Percentiles rank a stretch among this genome's conserved stretches.
Conservation (phyloP, 2,797 vertebrate species). For the Pseudotriccus pelzelni region DNA sequence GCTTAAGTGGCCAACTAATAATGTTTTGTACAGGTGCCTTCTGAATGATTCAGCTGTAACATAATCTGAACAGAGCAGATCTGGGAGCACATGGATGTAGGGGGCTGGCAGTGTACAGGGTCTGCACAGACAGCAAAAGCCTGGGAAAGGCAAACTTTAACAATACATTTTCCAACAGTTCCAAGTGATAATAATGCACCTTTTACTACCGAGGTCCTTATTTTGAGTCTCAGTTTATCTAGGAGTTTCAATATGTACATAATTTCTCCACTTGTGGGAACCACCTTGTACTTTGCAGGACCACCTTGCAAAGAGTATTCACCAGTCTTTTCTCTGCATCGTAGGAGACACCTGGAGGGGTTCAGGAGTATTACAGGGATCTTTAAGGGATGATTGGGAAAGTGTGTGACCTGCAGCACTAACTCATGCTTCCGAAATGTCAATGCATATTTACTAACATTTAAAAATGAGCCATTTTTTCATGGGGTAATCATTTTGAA, state of each 20-base stretch:
- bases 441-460: neutral
- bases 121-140: neutral
- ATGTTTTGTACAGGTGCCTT: neutral
- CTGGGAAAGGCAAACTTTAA: neutral
- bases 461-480: neutral
- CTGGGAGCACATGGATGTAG: neutral
- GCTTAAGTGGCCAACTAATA: neutral
- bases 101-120: neutral
- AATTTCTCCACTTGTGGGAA: neutral
- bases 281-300: neutral
- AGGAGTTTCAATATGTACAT: neutral
- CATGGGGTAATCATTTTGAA: neutral
- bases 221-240: neutral
- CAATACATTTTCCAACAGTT: neutral
- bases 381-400: neutral
- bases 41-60: neutral
- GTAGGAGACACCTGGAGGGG: neutral
- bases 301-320: neutral
- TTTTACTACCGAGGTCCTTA: neutral
- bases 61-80: neutral
- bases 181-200: neutral
- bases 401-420: rapidly evolving
- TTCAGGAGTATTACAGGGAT: neutral
- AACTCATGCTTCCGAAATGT: neutral
- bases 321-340: neutral